These are phyloP conservation scores for Corythoichthys intestinalis DNA, from an alignment of 2,113 vertebrate species.

Conservation along the genomic window DNA sequence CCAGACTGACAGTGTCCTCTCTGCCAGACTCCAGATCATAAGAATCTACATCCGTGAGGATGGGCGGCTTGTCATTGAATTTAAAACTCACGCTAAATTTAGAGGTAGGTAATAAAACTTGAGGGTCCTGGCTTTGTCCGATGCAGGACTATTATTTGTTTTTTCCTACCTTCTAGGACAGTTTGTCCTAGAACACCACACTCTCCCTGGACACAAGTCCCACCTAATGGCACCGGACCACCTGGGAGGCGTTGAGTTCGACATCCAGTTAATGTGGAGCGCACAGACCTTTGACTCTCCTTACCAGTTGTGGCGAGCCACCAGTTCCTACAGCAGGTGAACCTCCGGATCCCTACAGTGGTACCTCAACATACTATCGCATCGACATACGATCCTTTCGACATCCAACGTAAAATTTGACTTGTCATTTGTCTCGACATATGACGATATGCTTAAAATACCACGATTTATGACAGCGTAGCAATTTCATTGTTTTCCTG, in stretches of 20 bases:
- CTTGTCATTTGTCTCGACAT: too few species aligned
- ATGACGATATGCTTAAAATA: too few species aligned
- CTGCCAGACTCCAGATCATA: slow-evolving; percentile 92
- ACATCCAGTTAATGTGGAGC: slow-evolving; percentile 93
- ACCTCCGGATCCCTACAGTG: neutral
- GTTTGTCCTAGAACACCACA: slow-evolving; percentile 94
- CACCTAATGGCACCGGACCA: slow-evolving; percentile 88
- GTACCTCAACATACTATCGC: too few species aligned
- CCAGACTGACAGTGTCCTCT: slow-evolving; percentile 96
- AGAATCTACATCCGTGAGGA: slow-evolving; percentile 96
- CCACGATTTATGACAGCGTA: too few species aligned
- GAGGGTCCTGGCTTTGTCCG: neutral
- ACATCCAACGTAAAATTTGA: too few species aligned
- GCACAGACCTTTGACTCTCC: slow-evolving; percentile 95
- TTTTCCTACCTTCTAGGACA: slow-evolving; percentile 74
- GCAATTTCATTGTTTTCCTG: too few species aligned
- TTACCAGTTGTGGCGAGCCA: slow-evolving; percentile 95
- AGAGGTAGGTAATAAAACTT: slow-evolving; percentile 73
- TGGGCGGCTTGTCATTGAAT: slow-evolving; percentile 93
- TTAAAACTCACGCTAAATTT: slow-evolving; percentile 97
- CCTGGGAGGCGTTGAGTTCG: slow-evolving; percentile 91
- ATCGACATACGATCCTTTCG: too few species aligned
- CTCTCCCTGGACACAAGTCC: slow-evolving; percentile 87
- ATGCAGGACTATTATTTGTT: neutral
- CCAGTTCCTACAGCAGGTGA: slow-evolving; percentile 95